Percentiles rank a stretch among this genome's conserved stretches.
These are phyloP conservation scores for Nasonovia ribisnigri DNA, from an alignment of 2,888 invertebrate genomes.

Conservation along the genomic window DNA sequence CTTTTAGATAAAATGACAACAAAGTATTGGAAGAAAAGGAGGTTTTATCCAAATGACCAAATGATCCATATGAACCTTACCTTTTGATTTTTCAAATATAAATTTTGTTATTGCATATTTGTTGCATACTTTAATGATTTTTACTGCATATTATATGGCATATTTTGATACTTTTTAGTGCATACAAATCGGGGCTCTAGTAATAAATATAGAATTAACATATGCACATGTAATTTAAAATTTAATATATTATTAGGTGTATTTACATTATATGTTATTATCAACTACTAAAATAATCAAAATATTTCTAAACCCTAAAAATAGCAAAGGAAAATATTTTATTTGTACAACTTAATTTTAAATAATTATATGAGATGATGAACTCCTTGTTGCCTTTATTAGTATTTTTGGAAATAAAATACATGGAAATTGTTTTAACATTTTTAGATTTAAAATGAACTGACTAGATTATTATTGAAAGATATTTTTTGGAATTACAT, in stretches of 20 bases:
- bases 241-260: not conserved
- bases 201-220: slow-evolving; percentile 21
- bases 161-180: too few species aligned
- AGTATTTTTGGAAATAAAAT: slow-evolving; percentile 57
- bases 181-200: too few species aligned
- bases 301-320: not conserved
- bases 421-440: too few species aligned
- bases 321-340: slow-evolving; percentile 52
- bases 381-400: slow-evolving; percentile 25
- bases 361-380: slow-evolving; percentile 28
- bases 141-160: too few species aligned
- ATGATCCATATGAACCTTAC: slow-evolving; percentile 93
- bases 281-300: not conserved
- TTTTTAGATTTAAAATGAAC: too few species aligned
- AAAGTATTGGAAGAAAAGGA: slow-evolving; percentile 85
- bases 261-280: not conserved
- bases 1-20: slow-evolving; percentile 93
- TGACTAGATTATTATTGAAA: too few species aligned
- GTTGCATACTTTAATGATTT: too few species aligned
- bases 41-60: slow-evolving; percentile 90
- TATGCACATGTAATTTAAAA: slow-evolving; percentile 24
- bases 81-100: too few species aligned
- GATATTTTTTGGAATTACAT: too few species aligned
- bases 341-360: slow-evolving; percentile 25
- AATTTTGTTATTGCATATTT: too few species aligned